A percentile compares a stretch with the other conserved stretches of the same genome.
Evolutionary conservation across 2,113 vertebrate genomes (phyloP).

Genomic region (Elachura formosa): DNA sequence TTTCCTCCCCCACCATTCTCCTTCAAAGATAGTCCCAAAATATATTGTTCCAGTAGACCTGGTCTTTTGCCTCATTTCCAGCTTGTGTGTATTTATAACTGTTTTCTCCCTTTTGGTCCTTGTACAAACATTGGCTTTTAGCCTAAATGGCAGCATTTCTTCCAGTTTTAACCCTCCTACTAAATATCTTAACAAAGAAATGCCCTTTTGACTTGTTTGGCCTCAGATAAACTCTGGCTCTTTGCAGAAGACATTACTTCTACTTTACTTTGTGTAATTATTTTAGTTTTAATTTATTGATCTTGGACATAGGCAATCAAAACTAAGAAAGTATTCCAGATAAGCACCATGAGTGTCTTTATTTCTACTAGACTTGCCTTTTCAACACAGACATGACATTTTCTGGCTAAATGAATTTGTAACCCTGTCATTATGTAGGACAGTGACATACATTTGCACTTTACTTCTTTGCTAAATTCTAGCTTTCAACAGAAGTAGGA

Average conservation of each 20-base stretch:
- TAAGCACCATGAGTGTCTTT: background rate
- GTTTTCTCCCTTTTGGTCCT: slow-evolving; percentile 22
- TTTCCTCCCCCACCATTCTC: background rate
- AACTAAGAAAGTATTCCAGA: background rate
- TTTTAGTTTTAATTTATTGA: background rate
- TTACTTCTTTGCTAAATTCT: background rate
- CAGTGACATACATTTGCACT: background rate
- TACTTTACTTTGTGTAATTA: background rate
- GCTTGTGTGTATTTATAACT: background rate
- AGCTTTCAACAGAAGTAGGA: background rate
- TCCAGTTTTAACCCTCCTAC: background rate
- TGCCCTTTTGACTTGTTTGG: background rate
- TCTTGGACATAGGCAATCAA: background rate
- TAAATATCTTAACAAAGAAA: background rate
- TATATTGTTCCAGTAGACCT: background rate
- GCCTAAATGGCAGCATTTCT: slow-evolving; percentile 6
- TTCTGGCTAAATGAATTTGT: background rate
- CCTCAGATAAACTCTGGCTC: background rate
- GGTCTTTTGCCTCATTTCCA: slow-evolving; percentile 27
- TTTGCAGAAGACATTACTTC: background rate
- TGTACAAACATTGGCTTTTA: slow-evolving; percentile 29
- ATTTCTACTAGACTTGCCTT: background rate
- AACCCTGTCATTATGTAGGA: background rate
- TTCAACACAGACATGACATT: background rate
- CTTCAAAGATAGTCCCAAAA: background rate